Base-by-base conservation (phyloP, 2,888 invertebrate species). In the Enchytraeus crypticus region DNA sequence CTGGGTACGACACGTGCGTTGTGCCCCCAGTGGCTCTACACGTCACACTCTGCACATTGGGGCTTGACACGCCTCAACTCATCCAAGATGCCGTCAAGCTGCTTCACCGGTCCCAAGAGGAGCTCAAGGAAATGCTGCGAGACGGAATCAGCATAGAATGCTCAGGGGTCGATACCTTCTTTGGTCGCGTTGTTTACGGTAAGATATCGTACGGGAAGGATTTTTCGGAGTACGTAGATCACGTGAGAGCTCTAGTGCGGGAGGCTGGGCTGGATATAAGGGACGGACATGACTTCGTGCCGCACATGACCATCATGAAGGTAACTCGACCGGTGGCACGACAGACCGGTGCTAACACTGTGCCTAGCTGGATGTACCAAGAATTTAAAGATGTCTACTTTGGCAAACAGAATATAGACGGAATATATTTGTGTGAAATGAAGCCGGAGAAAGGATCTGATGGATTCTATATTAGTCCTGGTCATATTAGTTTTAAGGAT, bases 301-400 rank as follows among this genome's bases (percentile, higher is more conserved):
- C 81, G 3, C 81, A 81, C 66, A 73, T 81, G 71, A 80, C 80
- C 8, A 59, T 81, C 14, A 70, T 80, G 68, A 81, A 80, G 62
- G 68, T 77, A 0, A 73, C 73, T n/a, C 70, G 79, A 8, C 72
- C 76, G 1, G 71, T 74, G 14, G 70, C 74, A 1, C 60, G 74
- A 34, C 60, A 69, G 56, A 68, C 73, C 5, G 71, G 75, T 0
- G 73, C 73, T 4, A 75, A 73, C 49, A 74, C 72, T 43, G 53
- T 63, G 51, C 71, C 76, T 34, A 72, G 75, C 1, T 66, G 69
- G 64, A 58, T 79, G 14, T 80, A 78, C 60, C 68, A 70, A 2
- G 64, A 69, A 21, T 72, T 72, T 60, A 63, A 68, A n/a, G 71
- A 76, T n/a, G 68, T 67, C 46, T 61, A 71, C 3, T 76, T 80